Evolutionary conservation across 2,888 invertebrate genomes (phyloP).

Genomic region (Rutpela maculata): DNA sequence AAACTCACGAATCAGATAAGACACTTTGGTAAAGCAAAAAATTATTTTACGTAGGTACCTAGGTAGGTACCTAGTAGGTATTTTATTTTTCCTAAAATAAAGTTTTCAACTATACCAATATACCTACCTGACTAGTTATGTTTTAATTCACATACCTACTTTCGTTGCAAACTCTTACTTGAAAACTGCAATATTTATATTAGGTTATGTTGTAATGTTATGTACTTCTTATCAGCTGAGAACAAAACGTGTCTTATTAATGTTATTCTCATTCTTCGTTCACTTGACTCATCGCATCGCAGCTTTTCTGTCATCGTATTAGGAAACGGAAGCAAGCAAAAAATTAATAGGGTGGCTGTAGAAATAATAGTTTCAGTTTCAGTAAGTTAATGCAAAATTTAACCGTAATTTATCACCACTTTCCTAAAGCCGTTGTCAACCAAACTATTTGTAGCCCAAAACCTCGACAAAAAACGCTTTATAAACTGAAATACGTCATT

Average conservation of each 20-base stretch:
- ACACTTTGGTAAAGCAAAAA: no score
- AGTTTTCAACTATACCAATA: no score
- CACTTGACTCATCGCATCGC: neutral
- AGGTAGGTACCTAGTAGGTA: no score
- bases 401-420: conserved; percentile 37
- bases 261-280: neutral
- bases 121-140: no score
- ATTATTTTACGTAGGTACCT: no score
- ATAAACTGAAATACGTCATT: conserved; percentile 27
- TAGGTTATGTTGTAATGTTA: neutral
- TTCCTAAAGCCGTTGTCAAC: conserved; percentile 32
- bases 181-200: neutral
- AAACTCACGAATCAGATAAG: no score
- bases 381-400: conserved; percentile 38
- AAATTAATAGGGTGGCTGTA: conserved; percentile 31
- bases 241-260: neutral
- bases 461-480: conserved; percentile 29
- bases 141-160: no score
- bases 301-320: conserved; percentile 12
- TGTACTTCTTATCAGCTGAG: neutral
- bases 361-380: conserved; percentile 32
- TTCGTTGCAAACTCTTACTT: neutral
- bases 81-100: no score
- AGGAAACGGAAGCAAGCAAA: conserved; percentile 10
- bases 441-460: conserved; percentile 36